Conservation (phyloP, 2,888 invertebrate genomes). For the Drosophila anomalipes region DNA sequence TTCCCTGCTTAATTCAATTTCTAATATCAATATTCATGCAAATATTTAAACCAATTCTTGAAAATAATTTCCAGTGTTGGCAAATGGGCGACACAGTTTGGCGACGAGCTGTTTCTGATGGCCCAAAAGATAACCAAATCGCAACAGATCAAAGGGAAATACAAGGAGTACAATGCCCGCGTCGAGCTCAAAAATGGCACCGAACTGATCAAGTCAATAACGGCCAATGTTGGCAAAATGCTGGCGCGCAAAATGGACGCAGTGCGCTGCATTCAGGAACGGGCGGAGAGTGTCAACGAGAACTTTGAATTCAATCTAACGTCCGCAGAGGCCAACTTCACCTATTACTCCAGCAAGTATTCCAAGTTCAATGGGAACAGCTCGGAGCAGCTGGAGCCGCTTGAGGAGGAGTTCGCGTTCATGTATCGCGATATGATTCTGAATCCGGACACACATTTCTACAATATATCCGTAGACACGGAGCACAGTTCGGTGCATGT, state of each 20-base stretch:
- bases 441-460: conserved; percentile 92
- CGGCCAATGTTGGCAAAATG: conserved; percentile 93
- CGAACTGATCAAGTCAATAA: conserved; percentile 91
- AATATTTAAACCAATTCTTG: background rate
- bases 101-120: conserved; percentile 92
- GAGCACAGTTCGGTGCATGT: conserved; percentile 95
- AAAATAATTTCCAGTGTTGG: conserved; percentile 88
- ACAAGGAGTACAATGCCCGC: conserved; percentile 91
- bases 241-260: conserved; percentile 95
- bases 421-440: conserved; percentile 88
- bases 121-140: conserved; percentile 92
- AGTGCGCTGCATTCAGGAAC: conserved; percentile 92
- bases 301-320: conserved; percentile 87
- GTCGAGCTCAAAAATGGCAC: conserved; percentile 93
- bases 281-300: conserved; percentile 90
- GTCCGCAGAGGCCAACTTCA: conserved; percentile 81
- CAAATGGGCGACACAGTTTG: conserved; percentile 92
- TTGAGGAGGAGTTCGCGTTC: conserved; percentile 74
- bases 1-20: background rate
- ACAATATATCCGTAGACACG: conserved; percentile 92
- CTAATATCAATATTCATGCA: background rate
- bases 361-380: conserved; percentile 86
- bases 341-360: conserved; percentile 94
- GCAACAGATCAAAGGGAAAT: conserved; percentile 92
- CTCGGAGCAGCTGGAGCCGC: conserved; percentile 73